Evolutionary conservation across 2,113 vertebrate genomes (phyloP).

Genomic region (Microcebus griseorufus): DNA sequence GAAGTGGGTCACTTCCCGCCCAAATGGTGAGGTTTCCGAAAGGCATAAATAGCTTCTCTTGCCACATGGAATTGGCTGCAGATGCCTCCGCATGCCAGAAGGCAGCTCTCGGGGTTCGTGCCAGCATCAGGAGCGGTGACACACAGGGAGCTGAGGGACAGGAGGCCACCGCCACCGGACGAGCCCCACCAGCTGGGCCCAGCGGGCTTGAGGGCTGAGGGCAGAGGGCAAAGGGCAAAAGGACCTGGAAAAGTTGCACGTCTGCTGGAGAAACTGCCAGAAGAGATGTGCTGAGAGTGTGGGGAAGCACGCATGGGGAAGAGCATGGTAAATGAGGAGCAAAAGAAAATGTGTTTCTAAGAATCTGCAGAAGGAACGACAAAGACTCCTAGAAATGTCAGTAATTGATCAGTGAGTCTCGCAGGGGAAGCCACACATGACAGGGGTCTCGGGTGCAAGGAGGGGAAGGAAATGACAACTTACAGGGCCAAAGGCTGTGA

Average conservation of each 20-base stretch:
- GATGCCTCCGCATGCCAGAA: neutral
- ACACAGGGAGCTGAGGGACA: neutral
- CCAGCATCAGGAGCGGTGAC: neutral
- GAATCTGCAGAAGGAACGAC: neutral
- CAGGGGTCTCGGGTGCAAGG: neutral
- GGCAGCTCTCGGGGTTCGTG: neutral
- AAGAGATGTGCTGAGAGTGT: neutral
- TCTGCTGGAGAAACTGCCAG: neutral
- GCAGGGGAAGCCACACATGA: neutral
- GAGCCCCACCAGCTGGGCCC: neutral
- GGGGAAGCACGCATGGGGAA: neutral
- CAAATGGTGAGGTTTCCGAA: conserved; percentile 50
- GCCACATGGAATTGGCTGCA: neutral
- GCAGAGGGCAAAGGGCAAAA: neutral
- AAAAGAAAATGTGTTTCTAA: neutral
- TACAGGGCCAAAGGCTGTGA: neutral
- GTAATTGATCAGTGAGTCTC: neutral
- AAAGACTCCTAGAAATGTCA: neutral
- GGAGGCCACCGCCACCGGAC: neutral
- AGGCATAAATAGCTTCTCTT: conserved; percentile 52
- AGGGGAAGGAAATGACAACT: neutral
- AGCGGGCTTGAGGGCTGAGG: neutral
- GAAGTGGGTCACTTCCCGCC: conserved; percentile 69
- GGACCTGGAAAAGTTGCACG: neutral
- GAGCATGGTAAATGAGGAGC: neutral